Base-by-base conservation (phyloP, 2,888 invertebrate species). In the Hypomecis atomaria region DNA sequence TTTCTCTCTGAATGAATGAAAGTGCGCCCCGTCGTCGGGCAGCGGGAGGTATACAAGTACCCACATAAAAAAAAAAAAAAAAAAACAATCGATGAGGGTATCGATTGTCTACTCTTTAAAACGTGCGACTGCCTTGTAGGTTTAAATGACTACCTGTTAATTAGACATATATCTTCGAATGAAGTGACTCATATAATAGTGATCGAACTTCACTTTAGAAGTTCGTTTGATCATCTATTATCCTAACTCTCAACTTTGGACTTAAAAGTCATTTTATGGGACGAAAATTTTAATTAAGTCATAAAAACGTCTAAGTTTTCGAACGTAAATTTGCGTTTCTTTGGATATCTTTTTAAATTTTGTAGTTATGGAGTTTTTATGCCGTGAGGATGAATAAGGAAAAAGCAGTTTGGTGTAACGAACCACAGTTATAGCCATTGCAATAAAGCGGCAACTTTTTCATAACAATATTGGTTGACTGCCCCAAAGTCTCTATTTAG, bases 241-340 rank as follows among this genome's bases (percentile, higher is more conserved):
- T 45, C 9, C 13, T 37, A 9, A 63, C 58, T 57, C 43, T 48
- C 37, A 63, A 63, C 43, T 63, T 63, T 44, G 38, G 37, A 63
- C 58, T 44, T 47, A 53, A 52, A 56, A 57, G 11, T 9, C 33
- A 10, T 44, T 47, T 44, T 38, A 54, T 7, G 43, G 58, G 34
- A 58, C 54, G 38, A 37, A 58, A 37, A 54, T 49, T 63, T 53
- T 53, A 54, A 56, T 50, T 58, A 58, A 33, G 40, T 47, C 58
- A 49, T 54, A 58, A 59, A 54, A 63, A 49, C 37, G 54, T 63
- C 53, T 34, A 62, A 62, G 63, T 63, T 54, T 43, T 43, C 11
- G 42, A 47, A 59, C 33, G 38, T 62, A 58, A 58, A 57, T 53
- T 54, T 59, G 4, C 9, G 11, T 58, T 53, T 55, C 44, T 13